These are phyloP conservation scores for Phaethornis superciliosus DNA, from an alignment of 2,113 vertebrate species.

Conservation along the genomic window DNA sequence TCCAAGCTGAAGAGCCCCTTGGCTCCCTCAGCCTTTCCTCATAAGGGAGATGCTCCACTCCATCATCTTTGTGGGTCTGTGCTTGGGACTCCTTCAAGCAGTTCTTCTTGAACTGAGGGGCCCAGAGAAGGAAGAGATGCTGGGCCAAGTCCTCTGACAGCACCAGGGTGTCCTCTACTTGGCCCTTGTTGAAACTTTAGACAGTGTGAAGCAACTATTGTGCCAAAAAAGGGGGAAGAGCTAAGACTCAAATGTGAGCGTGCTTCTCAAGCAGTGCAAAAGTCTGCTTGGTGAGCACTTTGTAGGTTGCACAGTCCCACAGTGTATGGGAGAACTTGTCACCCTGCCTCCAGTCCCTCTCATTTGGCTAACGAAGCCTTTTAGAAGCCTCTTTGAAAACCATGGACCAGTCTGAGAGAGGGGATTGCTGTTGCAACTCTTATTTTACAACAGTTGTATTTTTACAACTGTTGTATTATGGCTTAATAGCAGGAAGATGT, in stretches of 20 bases:
- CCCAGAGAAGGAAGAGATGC: background rate
- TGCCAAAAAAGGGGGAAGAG: background rate
- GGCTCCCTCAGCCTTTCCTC: no score
- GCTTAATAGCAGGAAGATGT: background rate
- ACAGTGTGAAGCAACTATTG: fast-evolving
- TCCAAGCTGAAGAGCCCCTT: no score
- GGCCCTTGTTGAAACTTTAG: fast-evolving
- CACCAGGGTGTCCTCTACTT: fast-evolving
- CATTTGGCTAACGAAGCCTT: fast-evolving
- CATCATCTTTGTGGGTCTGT: no score
- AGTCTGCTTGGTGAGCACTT: fast-evolving
- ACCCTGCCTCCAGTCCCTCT: background rate
- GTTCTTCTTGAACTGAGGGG: no score
- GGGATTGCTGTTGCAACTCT: background rate
- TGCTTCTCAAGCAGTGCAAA: fast-evolving
- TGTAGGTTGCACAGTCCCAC: fast-evolving
- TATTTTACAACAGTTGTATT: background rate
- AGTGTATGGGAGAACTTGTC: fast-evolving
- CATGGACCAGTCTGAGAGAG: no score
- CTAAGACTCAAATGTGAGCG: fast-evolving
- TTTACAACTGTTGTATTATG: background rate
- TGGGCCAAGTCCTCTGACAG: background rate
- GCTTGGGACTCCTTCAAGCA: no score
- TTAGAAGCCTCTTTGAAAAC: background rate
- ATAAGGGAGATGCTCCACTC: no score